Evolutionary conservation across 2,113 vertebrate genomes (phyloP), one percentile per base, ranked within the genome.

Genomic region (Ahaetulla prasina): DNA sequence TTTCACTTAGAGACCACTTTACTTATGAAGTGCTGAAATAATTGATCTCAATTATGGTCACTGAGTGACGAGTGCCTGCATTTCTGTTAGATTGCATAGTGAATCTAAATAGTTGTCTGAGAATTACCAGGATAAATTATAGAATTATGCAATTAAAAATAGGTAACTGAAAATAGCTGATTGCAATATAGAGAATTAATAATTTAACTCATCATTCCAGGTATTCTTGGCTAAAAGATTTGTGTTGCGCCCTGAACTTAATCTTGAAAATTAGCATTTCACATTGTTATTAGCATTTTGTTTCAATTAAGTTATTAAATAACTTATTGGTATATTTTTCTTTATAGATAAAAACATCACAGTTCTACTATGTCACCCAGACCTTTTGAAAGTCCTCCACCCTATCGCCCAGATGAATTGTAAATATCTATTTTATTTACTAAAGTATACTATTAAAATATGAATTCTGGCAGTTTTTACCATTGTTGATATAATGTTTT

Each of bases 321-420:
- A 55, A 22, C 12, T 91, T 63, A 85, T 47, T 60, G 25, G 8
- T 43, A 85, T 55, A 22, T 88, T 45, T 45, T n/a, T 14, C 5
- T 47, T 55, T 35, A 14, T 87, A 91, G 93, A 9, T 85, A 53
- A 63, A 91, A 91, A 52, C 4, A 7, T 49, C 63, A 45, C 20
- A 45, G 16, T 30, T 90, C 93, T 92, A 94, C 39, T 20, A 99
- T 99, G 98, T 98, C 98, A 2, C 94, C 95, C 0, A 93, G 97
- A 30, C 98, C 96, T 93, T 96, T 96, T 95, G 98, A 98, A 94
- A 98, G 96, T 95, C 98, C 98, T 2, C 98, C 98, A 93, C 98
- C 98, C n/a, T 99, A 99, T 45, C 97, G 98, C 47, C 94, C 97
- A 2, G 97, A 97, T 92, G 98, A 95, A 95, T 98, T 98, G 98